Evolutionary conservation across 2,113 vertebrate species (phyloP), one percentile per base, ranked within the genome.

Genomic region (Spea bombifrons): DNA sequence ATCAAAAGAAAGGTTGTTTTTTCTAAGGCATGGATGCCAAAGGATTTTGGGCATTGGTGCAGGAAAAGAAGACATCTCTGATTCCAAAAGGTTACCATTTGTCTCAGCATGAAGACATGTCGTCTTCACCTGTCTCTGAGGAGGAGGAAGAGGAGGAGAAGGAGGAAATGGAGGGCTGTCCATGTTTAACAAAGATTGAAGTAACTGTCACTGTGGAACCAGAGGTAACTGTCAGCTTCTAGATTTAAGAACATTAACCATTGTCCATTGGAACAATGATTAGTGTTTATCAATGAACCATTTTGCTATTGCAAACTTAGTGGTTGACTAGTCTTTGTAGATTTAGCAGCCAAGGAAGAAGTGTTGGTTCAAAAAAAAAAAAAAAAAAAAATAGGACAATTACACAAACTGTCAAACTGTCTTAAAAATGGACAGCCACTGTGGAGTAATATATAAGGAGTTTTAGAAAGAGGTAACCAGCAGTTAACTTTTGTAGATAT

Each of bases 41-140:
- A 71, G 74, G 66, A 49, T 63, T 71, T 61, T 84, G 61, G 75
- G 9, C 76, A 0, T 46, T 81, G 73, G 71, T 77, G 3, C 16
- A 69, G 65, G 65, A 75, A 43, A 69, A 76, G 64, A 57, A 73
- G 57, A 49, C 74, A 16, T 45, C 12, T 50, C 43, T 69, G 9
- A 75, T 83, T 49, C 80, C 82, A 3, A 48, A 46, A 3, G 83
- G 76, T 0, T 84, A 66, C 50, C 66, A 82, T 16, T 71, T 84
- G 47, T 49, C 53, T 72, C 53, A 71, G 44, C 79, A 77, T 65
- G 63, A 53, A 66, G 66, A 75, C 3, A 47, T 52, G 66, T 67
- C 50, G 5, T 67, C 76, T 7, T 64, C 52, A 45, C 59, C 78
- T 44, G 70, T 52, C 15, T 48, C 50, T 3, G 73, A 53, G 59